phyloP scores from a whole-genome alignment of 2,113 vertebrate species.

The Brachionichthys hirsutus region DNA sequence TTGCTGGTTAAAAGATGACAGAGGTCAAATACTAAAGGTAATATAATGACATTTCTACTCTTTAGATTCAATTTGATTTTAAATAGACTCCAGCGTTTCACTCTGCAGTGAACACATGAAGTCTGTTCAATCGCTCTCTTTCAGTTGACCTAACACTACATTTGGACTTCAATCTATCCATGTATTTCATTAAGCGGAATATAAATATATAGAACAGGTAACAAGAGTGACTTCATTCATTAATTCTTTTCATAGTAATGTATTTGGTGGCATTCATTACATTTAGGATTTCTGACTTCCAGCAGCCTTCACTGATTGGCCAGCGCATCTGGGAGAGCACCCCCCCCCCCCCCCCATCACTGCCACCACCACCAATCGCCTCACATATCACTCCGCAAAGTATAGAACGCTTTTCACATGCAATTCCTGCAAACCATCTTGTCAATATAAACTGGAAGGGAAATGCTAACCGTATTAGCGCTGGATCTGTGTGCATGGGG shows the following conservation, averaged over 20 bases:
- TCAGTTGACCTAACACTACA: too few relatives aligned
- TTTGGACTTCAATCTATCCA: too few relatives aligned
- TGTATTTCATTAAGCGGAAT: too few relatives aligned
- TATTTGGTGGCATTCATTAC: too few relatives aligned
- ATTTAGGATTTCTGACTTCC: slow-evolving; percentile 31
- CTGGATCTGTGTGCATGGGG: background rate
- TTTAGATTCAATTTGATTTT: background rate
- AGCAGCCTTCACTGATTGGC: slow-evolving; percentile 35
- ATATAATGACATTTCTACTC: background rate
- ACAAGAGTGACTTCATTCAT: too few relatives aligned
- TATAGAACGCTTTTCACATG: slow-evolving; percentile 60
- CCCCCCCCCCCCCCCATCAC: slow-evolving; percentile 32
- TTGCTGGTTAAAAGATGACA: background rate
- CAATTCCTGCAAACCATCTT: slow-evolving; percentile 56
- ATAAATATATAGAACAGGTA: too few relatives aligned
- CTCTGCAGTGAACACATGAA: background rate
- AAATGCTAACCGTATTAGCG: slow-evolving; percentile 39
- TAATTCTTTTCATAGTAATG: too few relatives aligned
- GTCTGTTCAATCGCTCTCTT: too few relatives aligned
- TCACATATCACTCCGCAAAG: slow-evolving; percentile 76
- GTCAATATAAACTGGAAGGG: slow-evolving; percentile 62
- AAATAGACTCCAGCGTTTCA: background rate
- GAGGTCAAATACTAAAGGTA: too few relatives aligned
- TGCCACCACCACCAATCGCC: slow-evolving; percentile 69
- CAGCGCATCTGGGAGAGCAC: background rate